Percentiles rank a stretch among this genome's conserved stretches.
Evolutionary conservation across 2,888 invertebrate species (phyloP).

Genomic region (Drosophila sordidapex): DNA sequence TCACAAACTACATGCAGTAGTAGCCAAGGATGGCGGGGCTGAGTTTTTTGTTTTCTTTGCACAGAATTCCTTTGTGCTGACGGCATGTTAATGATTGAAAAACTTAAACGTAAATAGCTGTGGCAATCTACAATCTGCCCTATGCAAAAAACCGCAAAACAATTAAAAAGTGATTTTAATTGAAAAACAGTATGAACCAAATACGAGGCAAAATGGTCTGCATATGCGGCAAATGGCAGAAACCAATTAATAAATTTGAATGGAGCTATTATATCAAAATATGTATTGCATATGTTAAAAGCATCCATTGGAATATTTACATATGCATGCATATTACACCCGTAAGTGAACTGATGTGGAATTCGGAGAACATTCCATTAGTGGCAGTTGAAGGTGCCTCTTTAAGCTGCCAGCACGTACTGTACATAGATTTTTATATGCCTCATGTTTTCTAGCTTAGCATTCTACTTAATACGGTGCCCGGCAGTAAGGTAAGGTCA

Average conservation of each 20-base stretch:
- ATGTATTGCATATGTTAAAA: not conserved
- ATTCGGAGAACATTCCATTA: slow-evolving; percentile 7
- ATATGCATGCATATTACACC: not conserved
- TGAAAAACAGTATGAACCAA: slow-evolving; percentile 24
- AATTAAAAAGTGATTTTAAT: slow-evolving; percentile 40
- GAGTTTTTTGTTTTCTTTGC: not conserved
- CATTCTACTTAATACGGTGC: slow-evolving; percentile 25
- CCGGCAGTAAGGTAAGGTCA: slow-evolving; percentile 15
- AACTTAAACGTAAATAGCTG: slow-evolving; percentile 32
- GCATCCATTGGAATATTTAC: not conserved
- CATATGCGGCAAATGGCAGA: slow-evolving; percentile 30
- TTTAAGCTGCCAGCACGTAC: slow-evolving; percentile 58
- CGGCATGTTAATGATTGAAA: slow-evolving; percentile 57
- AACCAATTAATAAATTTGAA: slow-evolving; percentile 49
- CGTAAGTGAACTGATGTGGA: slow-evolving; percentile 14
- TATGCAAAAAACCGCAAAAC: slow-evolving; percentile 53
- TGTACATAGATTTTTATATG: slow-evolving; percentile 68
- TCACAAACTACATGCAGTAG: slow-evolving; percentile 10
- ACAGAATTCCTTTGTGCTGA: slow-evolving; percentile 53
- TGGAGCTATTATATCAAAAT: slow-evolving; percentile 17
- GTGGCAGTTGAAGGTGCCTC: slow-evolving; percentile 17
- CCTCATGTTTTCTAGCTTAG: slow-evolving; percentile 28
- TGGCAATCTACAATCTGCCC: slow-evolving; percentile 11
- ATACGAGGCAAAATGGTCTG: not conserved
- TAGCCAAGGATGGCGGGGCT: not conserved